Evolutionary conservation across 30 jellyfish, hydroid and myxozoan genomes (phyloP).

Genomic region (Mastigias papua): DNA sequence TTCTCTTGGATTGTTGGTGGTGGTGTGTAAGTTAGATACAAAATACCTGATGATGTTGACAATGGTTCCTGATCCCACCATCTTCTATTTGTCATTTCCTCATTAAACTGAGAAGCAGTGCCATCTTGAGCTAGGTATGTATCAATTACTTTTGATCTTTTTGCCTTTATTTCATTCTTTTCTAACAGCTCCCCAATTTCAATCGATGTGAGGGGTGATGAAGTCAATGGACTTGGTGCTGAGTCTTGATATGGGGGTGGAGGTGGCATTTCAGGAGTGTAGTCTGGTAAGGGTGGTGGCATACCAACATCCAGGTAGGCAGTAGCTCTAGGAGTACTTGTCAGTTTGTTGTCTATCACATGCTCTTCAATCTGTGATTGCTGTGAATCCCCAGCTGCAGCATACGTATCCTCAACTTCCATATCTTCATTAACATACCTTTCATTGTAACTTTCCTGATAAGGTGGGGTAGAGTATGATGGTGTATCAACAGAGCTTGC

Average conservation of each 20-base stretch:
- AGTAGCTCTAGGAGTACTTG: background rate
- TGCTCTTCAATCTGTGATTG: conserved; percentile 26
- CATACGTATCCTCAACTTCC: conserved; percentile 36
- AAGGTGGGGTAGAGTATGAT: background rate
- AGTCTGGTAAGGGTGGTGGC: conserved; percentile 50
- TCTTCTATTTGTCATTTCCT: conserved; percentile 69
- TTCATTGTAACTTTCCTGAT: background rate
- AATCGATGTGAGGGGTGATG: conserved; percentile 27
- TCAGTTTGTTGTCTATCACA: background rate
- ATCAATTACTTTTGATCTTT: conserved; percentile 32
- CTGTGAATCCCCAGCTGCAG: background rate
- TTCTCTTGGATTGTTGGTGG: conserved; percentile 86
- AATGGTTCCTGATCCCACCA: conserved; percentile 92
- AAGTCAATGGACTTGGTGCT: conserved; percentile 3
- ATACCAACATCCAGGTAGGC: background rate
- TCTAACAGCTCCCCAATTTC: conserved; percentile 66
- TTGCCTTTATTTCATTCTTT: conserved; percentile 58
- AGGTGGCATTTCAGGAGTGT: conserved; percentile 77
- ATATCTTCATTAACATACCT: conserved; percentile 11
- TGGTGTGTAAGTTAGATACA: conserved; percentile 87
- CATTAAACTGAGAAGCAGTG: background rate
- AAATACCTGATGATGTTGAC: conserved; percentile 68
- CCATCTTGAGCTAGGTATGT: conserved; percentile 63
- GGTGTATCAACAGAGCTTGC: background rate
- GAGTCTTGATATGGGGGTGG: conserved; percentile 78